Evolutionary conservation across 2,113 vertebrate genomes (phyloP).

Genomic region (Mellivora capensis): DNA sequence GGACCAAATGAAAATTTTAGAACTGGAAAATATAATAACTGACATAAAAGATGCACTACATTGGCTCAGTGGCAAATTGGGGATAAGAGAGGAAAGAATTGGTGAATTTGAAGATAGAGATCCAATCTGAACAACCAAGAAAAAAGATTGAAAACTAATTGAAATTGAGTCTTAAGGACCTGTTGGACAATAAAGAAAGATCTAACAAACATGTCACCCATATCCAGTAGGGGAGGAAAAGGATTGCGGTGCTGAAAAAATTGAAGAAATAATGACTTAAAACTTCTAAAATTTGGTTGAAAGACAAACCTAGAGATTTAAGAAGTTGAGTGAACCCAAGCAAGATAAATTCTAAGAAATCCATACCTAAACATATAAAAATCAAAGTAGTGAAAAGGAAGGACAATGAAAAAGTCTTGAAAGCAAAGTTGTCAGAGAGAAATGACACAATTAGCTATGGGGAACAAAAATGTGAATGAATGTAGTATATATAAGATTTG

Average conservation of each 20-base stretch:
- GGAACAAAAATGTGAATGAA: background rate
- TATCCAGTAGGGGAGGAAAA: background rate
- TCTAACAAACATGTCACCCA: background rate
- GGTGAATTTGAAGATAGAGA: background rate
- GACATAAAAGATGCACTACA: background rate
- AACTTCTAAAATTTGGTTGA: background rate
- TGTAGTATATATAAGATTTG: background rate
- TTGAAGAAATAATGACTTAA: background rate
- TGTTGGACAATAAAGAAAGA: background rate
- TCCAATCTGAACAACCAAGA: background rate
- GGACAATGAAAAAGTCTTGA: background rate
- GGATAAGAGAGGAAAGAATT: background rate
- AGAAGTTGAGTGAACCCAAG: background rate
- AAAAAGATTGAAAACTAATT: background rate
- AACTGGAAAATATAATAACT: background rate
- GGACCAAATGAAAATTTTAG: background rate
- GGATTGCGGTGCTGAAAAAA: background rate
- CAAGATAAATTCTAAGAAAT: background rate
- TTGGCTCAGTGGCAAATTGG: background rate
- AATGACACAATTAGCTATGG: background rate
- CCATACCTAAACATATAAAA: background rate
- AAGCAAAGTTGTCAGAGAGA: background rate
- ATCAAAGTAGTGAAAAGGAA: slow-evolving; percentile 8
- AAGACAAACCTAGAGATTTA: background rate
- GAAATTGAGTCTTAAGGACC: background rate